phyloP scores from a whole-genome alignment of 2,113 vertebrate genomes.

The Siniperca chuatsi region DNA sequence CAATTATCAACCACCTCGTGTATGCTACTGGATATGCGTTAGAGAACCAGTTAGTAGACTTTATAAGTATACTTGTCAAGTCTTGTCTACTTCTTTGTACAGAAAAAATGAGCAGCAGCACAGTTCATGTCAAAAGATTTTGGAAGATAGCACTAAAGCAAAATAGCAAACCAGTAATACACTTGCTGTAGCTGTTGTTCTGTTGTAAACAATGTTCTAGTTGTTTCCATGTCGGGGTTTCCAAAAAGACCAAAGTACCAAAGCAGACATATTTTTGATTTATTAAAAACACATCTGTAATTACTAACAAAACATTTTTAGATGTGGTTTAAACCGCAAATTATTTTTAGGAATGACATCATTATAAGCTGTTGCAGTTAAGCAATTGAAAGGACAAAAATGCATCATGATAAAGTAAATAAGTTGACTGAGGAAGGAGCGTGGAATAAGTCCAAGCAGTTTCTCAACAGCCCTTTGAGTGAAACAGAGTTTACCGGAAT shows the following conservation, averaged over 20 bases:
- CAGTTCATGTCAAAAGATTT: constrained; percentile 6
- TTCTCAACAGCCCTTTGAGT: constrained; percentile 70
- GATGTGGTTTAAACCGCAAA: not conserved
- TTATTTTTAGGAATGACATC: constrained; percentile 26
- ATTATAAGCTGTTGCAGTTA: constrained; percentile 4
- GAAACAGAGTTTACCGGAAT: constrained; percentile 53
- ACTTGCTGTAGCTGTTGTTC: constrained; percentile 1
- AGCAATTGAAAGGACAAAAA: constrained; percentile 30
- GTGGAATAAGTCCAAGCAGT: constrained; percentile 65
- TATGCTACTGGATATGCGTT: constrained; percentile 29
- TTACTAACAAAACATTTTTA: constrained; percentile 26
- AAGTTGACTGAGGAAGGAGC: constrained; percentile 42
- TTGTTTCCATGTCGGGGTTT: constrained; percentile 8
- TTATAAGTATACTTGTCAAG: constrained; percentile 13
- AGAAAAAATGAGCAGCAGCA: not conserved
- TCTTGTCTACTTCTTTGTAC: constrained; percentile 25
- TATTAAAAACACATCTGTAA: constrained; percentile 11
- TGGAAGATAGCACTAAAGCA: not conserved
- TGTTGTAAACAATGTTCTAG: not conserved
- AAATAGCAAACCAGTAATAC: not conserved
- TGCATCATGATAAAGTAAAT: constrained; percentile 44
- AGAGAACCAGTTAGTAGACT: constrained; percentile 46
- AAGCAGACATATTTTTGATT: not conserved
- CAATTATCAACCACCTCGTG: constrained; percentile 12
- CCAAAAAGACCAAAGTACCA: constrained; percentile 7